phyloP scores from a whole-genome alignment of 2,113 vertebrate species.

The Spea bombifrons region DNA sequence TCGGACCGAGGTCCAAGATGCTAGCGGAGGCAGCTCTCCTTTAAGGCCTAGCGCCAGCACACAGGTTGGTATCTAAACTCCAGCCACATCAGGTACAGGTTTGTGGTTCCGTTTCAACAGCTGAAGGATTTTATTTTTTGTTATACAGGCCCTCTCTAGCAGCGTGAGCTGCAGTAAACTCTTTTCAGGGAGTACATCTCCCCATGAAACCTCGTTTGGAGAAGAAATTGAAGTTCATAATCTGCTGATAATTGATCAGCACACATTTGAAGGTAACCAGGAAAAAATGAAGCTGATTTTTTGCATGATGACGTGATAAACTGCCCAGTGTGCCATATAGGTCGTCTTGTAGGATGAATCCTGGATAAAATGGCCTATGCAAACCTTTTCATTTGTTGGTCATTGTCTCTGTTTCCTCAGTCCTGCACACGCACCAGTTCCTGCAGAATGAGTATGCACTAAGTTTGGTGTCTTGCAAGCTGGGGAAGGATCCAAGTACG shows the following conservation, averaged over 20 bases:
- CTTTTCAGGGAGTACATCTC: slow-evolving; percentile 95
- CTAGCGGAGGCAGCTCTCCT: slow-evolving; percentile 84
- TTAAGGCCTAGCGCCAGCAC: slow-evolving; percentile 96
- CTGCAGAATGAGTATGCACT: slow-evolving; percentile 94
- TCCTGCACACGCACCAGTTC: slow-evolving; percentile 96
- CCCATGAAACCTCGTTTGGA: slow-evolving; percentile 92
- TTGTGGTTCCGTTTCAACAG: neutral
- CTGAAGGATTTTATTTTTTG: neutral
- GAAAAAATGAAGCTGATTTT: neutral
- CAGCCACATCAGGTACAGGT: too few species aligned
- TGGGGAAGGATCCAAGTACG: slow-evolving; percentile 91
- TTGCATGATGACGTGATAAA: too few species aligned
- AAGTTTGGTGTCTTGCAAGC: slow-evolving; percentile 92
- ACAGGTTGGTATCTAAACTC: slow-evolving; percentile 72
- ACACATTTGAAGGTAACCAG: slow-evolving; percentile 91
- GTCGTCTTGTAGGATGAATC: neutral
- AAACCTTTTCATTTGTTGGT: neutral
- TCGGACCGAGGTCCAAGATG: slow-evolving; percentile 92
- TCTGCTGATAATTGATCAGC: slow-evolving; percentile 95
- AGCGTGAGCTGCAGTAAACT: slow-evolving; percentile 97
- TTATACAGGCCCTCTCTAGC: slow-evolving; percentile 85
- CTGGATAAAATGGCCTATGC: neutral
- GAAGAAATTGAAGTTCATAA: slow-evolving; percentile 98
- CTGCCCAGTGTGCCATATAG: neutral
- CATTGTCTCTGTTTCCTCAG: slow-evolving; percentile 45